Evolutionary conservation across 2,113 vertebrate genomes (phyloP).

Genomic region (Eulemur macaco): DNA sequence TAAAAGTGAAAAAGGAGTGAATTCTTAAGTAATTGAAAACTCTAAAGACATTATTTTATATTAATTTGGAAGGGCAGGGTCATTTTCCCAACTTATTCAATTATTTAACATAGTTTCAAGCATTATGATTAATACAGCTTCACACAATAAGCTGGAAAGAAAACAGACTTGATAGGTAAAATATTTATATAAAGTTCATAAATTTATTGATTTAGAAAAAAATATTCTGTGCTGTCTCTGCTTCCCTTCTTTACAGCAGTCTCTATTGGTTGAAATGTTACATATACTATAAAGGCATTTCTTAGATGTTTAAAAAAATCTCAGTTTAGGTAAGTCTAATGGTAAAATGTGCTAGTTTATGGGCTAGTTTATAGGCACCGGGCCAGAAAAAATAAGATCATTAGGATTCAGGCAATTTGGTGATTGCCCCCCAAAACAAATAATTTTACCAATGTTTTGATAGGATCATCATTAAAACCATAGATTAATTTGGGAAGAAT

Average conservation of each 20-base stretch:
- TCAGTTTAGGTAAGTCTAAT: neutral
- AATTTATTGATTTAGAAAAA: neutral
- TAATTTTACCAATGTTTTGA: neutral
- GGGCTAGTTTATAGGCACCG: neutral
- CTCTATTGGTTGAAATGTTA: neutral
- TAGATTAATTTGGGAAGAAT: neutral
- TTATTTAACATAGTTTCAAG: slow-evolving; percentile 12
- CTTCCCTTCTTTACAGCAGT: neutral
- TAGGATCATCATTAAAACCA: neutral
- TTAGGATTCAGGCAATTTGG: neutral
- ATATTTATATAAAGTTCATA: slow-evolving; percentile 1
- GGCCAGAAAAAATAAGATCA: neutral
- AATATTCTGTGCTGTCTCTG: neutral
- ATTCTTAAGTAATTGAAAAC: neutral
- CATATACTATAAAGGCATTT: neutral
- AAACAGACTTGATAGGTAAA: neutral
- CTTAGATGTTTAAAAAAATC: neutral
- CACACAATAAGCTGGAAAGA: neutral
- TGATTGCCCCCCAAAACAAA: neutral
- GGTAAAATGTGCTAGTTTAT: neutral
- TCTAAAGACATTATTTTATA: neutral
- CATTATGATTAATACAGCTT: neutral
- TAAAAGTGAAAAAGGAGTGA: neutral
- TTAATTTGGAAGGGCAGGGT: neutral
- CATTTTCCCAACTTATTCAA: neutral